Evolutionary conservation across 2,888 invertebrate genomes (phyloP).

Genomic region (Ophion ventricosus): DNA sequence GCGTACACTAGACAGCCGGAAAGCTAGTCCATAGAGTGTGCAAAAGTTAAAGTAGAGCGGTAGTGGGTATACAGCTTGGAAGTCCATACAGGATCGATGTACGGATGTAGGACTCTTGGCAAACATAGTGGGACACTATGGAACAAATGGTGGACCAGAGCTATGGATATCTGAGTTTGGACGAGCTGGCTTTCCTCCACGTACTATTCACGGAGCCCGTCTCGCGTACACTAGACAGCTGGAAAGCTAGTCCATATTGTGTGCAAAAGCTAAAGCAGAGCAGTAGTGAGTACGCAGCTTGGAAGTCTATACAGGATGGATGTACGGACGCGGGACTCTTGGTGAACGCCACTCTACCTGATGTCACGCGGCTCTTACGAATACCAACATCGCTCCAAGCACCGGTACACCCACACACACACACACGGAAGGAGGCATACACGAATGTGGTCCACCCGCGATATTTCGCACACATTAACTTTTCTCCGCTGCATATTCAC

Average conservation of each 20-base stretch:
- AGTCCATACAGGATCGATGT: conserved; percentile 8
- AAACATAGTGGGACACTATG: conserved; percentile 22
- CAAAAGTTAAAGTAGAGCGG: conserved; percentile 40
- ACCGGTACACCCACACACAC: conserved; percentile 50
- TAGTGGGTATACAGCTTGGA: conserved; percentile 2
- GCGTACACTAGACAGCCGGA: too few species aligned
- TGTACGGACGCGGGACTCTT: too few species aligned
- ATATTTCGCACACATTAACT: conserved; percentile 33
- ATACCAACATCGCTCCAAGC: conserved; percentile 39
- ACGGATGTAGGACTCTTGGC: conserved; percentile 60
- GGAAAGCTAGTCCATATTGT: conserved; percentile 29
- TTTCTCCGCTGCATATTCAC: conserved; percentile 62
- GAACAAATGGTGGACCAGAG: conserved; percentile 2
- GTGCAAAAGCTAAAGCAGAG: conserved; percentile 45
- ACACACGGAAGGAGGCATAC: conserved; percentile 13
- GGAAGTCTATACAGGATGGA: conserved; percentile 8
- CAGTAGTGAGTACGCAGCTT: conserved; percentile 1
- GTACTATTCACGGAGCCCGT: conserved; percentile 69
- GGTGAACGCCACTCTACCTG: conserved; percentile 55
- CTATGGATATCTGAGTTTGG: conserved; percentile 32
- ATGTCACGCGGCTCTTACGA: conserved; percentile 58
- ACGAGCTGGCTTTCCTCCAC: conserved; percentile 68
- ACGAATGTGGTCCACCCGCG: conserved; percentile 43
- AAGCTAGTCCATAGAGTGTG: conserved; percentile 10
- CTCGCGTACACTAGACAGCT: conserved; percentile 30